A percentile compares a stretch with the other conserved stretches of the same genome.
phyloP scores from a whole-genome alignment of 2,888 invertebrate genomes.

The Xestia ashworthii region DNA sequence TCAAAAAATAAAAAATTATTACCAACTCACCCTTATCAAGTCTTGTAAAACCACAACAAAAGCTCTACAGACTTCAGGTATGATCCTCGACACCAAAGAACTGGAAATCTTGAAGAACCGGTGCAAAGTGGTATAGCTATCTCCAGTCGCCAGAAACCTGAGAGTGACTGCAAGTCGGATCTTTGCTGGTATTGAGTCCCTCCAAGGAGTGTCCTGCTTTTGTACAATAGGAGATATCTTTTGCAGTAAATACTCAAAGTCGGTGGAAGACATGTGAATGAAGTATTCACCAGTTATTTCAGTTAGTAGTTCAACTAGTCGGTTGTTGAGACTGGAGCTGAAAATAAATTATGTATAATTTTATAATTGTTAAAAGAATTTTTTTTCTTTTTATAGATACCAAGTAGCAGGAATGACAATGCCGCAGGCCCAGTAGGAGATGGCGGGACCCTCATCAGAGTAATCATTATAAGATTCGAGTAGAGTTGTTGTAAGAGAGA shows the following conservation, averaged over 20 bases:
- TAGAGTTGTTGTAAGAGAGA: too few relatives aligned
- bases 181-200: constrained; percentile 47
- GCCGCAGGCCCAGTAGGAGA: too few relatives aligned
- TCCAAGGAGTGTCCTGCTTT: constrained; percentile 44
- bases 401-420: too few relatives aligned
- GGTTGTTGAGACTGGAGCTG: constrained; percentile 36
- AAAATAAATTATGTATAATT: neutral
- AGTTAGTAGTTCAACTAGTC: constrained; percentile 15
- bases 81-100: constrained; percentile 34
- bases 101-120: constrained; percentile 46
- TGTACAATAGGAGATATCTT: constrained; percentile 48
- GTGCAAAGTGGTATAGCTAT: constrained; percentile 36
- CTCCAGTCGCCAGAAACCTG: constrained; percentile 44
- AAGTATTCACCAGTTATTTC: constrained; percentile 43
- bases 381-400: too few relatives aligned
- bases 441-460: too few relatives aligned
- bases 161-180: constrained; percentile 44
- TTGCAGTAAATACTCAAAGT: constrained; percentile 49
- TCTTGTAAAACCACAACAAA: constrained; percentile 31
- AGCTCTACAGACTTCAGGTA: constrained; percentile 52
- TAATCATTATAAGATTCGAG: too few relatives aligned
- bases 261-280: constrained; percentile 47
- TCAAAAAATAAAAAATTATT: neutral
- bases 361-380: neutral
- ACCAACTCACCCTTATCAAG: constrained; percentile 33